phyloP scores from a whole-genome alignment of 2,113 vertebrate species.

The Sula dactylatra region DNA sequence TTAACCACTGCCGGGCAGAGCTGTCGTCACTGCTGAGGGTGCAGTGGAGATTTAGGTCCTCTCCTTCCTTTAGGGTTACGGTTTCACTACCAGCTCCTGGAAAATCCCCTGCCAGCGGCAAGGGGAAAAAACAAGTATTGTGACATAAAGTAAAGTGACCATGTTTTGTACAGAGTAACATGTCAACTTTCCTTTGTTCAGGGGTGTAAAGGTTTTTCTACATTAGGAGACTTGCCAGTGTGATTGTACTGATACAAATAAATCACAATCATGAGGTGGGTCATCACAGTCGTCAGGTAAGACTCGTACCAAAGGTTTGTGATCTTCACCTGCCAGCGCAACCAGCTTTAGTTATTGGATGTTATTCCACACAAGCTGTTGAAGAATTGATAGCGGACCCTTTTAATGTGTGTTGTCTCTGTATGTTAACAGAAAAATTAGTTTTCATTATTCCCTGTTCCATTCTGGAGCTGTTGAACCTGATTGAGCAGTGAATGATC shows the following conservation, averaged over 20 bases:
- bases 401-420: background rate
- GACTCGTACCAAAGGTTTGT: background rate
- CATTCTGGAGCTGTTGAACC: background rate
- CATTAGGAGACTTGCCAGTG: rapidly evolving
- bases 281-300: background rate
- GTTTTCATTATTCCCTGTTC: background rate
- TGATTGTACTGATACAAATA: background rate
- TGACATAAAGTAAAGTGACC: rapidly evolving
- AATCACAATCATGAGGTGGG: background rate
- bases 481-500: background rate
- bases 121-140: background rate
- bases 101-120: background rate
- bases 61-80: constrained; percentile 26
- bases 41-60: background rate
- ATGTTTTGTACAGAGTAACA: rapidly evolving
- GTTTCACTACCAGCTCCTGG: background rate
- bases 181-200: background rate
- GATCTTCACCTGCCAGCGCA: background rate
- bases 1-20: constrained; percentile 35
- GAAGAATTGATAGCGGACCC: background rate
- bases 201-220: background rate
- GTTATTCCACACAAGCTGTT: background rate
- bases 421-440: background rate
- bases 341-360: background rate
- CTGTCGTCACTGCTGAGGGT: rapidly evolving